Percentiles rank a stretch among this genome's conserved stretches.
Evolutionary conservation across 1,140 invertebrate genomes (phyloP).

Genomic region (Heliconius hermathena): DNA sequence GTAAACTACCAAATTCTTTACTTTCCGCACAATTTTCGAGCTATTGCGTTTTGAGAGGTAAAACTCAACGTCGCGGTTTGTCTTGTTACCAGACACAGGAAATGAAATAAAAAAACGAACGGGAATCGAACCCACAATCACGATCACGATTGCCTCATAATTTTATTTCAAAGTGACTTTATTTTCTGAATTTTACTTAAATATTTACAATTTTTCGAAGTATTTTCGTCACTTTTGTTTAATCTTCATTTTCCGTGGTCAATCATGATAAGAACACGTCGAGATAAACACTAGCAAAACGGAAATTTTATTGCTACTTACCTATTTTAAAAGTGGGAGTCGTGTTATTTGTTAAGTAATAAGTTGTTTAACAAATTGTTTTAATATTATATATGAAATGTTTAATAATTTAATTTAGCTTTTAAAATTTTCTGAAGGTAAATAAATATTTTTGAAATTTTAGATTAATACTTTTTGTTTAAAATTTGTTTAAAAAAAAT

Average conservation of each 20-base stretch:
- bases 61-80: no score
- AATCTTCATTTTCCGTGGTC: constrained; percentile 34
- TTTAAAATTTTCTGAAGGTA: no score
- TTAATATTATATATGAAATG: background rate
- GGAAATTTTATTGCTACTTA: constrained; percentile 19
- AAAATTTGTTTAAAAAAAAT: no score
- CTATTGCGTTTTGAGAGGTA: no score
- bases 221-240: background rate
- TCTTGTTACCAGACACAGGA: no score
- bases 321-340: background rate
- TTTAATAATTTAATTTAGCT: no score
- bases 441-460: no score
- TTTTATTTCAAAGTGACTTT: background rate
- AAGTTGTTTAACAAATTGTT: background rate
- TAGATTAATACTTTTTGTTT: no score
- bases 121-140: no score
- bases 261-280: constrained; percentile 44
- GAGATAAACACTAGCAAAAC: constrained; percentile 40
- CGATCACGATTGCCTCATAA: background rate
- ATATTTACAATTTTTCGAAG: background rate
- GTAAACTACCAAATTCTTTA: no score
- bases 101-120: no score
- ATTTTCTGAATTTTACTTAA: background rate
- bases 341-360: constrained; percentile 6
- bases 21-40: no score